These are phyloP conservation scores for Alosa alosa DNA, from an alignment of 2,113 vertebrate genomes.

Conservation along the genomic window DNA sequence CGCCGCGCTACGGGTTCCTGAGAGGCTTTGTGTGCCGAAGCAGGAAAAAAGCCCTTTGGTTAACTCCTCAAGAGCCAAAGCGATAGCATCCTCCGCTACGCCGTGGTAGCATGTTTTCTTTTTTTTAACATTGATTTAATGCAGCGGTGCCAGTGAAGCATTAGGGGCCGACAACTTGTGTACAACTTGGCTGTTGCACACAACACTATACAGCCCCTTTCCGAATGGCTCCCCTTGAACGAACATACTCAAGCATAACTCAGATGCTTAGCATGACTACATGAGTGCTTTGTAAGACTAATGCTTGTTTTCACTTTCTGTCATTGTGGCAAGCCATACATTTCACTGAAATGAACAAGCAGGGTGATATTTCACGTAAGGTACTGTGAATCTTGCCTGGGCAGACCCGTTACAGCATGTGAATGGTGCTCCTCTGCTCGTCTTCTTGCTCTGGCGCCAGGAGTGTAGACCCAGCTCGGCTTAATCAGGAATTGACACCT, in stretches of 20 bases:
- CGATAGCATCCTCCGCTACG: neutral
- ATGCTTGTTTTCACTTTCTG: conserved; percentile 11
- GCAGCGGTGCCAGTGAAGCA: conserved; percentile 19
- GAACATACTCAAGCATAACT: neutral
- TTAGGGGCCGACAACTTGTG: neutral
- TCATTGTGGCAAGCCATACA: neutral
- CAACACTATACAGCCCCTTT: neutral
- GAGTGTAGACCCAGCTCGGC: conserved; percentile 37
- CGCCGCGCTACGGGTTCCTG: conserved; percentile 40
- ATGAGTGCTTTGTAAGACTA: neutral
- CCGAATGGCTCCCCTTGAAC: neutral
- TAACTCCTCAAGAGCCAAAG: conserved; percentile 28
- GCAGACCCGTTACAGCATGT: neutral
- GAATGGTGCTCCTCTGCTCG: conserved; percentile 9
- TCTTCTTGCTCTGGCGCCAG: conserved; percentile 33
- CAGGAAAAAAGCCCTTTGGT: conserved; percentile 38
- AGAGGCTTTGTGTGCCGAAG: conserved; percentile 50
- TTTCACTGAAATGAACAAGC: neutral
- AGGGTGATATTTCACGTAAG: neutral
- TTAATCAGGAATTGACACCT: conserved; percentile 69
- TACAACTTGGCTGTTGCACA: neutral
- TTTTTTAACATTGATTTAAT: conserved; percentile 16
- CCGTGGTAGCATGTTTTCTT: neutral
- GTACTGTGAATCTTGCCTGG: neutral
- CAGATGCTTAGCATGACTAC: neutral